phyloP scores from a whole-genome alignment of 2,113 vertebrate species.

The Toxotes jaculatrix region DNA sequence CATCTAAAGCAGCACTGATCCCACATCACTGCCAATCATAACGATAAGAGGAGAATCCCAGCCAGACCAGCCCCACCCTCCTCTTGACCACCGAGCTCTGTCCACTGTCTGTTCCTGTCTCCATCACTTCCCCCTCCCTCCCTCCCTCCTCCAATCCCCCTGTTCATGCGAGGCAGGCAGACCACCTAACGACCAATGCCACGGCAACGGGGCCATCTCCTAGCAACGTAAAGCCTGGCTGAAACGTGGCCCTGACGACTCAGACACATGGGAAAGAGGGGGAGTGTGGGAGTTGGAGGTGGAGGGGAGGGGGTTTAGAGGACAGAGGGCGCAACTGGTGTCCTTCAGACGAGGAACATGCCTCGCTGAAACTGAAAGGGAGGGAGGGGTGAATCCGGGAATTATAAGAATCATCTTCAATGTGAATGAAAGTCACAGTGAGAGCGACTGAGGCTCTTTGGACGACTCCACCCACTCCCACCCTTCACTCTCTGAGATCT shows the following conservation, averaged over 20 bases:
- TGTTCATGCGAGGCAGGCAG: constrained; percentile 66
- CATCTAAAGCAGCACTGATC: constrained; percentile 3
- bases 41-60: constrained; percentile 44
- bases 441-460: constrained; percentile 22
- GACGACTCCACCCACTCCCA: constrained; percentile 47
- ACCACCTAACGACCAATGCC: constrained; percentile 84
- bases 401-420: constrained; percentile 51
- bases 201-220: constrained; percentile 87
- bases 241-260: constrained; percentile 81
- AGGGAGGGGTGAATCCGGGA: constrained; percentile 43
- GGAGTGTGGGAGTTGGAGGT: constrained; percentile 52
- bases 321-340: constrained; percentile 66
- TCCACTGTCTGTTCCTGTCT: constrained; percentile 61
- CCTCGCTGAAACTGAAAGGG: constrained; percentile 13
- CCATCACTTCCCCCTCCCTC: constrained; percentile 13
- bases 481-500: constrained; percentile 6
- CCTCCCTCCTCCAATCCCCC: constrained; percentile 31
- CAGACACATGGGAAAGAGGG: constrained; percentile 54
- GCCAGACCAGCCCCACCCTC: constrained; percentile 58
- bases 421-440: constrained; percentile 68
- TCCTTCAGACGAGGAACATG: constrained; percentile 38
- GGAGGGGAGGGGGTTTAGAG: neutral
- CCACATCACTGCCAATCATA: constrained; percentile 15
- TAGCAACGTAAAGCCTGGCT: constrained; percentile 85
- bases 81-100: constrained; percentile 58